Conservation (phyloP, 2,113 vertebrate species). For the Pseudois nayaur region DNA sequence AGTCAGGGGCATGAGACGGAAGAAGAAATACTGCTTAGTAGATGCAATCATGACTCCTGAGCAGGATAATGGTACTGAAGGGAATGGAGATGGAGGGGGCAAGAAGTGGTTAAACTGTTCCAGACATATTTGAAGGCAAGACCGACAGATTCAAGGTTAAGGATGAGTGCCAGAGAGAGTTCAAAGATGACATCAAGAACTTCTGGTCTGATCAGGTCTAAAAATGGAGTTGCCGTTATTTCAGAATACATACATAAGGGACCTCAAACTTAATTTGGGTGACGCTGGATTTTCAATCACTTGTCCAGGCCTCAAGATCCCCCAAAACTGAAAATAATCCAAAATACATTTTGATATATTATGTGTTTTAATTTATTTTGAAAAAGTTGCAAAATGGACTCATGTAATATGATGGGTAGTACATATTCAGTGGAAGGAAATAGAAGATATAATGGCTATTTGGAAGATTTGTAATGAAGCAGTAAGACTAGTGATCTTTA, state of each 20-base stretch:
- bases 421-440: neutral
- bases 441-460: neutral
- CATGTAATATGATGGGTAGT: neutral
- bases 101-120: neutral
- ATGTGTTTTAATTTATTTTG: neutral
- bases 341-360: neutral
- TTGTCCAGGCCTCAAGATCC: neutral
- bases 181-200: neutral
- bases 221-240: neutral
- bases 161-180: neutral
- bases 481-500: neutral
- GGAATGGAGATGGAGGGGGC: neutral
- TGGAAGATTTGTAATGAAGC: neutral
- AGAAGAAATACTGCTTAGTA: neutral
- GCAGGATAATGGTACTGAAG: too few relatives aligned
- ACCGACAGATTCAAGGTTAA: neutral
- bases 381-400: neutral
- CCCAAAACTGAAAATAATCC: neutral
- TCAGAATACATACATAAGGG: neutral
- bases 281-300: neutral
- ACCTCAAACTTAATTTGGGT: neutral
- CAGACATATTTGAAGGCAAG: neutral
- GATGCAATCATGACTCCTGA: neutral
- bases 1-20: neutral
- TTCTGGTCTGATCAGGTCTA: neutral